Evolutionary conservation across 2,888 invertebrate species (phyloP), one percentile per base, ranked within the genome.

Genomic region (Blastobasis adustella): DNA sequence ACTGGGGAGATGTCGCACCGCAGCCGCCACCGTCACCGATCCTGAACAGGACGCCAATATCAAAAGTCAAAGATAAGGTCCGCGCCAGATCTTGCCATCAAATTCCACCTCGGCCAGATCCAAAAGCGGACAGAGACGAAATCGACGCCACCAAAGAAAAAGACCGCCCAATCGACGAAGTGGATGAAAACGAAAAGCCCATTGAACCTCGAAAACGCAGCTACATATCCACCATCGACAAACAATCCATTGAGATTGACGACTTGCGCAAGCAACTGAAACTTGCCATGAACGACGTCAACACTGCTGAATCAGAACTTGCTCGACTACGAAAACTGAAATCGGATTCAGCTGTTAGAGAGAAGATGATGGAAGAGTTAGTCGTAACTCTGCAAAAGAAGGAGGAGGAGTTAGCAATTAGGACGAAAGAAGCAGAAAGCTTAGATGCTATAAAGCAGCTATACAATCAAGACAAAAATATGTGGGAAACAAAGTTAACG

Each of bases 351-450:
- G 90, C 91, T 49, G 84, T 92, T 57, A 90, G 93, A 57, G 95
- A 95, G 69, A 91, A 92, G 63, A 91, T 93, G 71, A 92, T 95
- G 85, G 94, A 95, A 60, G 95, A 96, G 63, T 81, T 96, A 58
- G 89, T 96, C 45, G 90, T 90, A 45, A 91, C 92, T n/a, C 82
- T 96, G 53, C 93, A 96, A 69, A 91, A 92, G 65, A 94, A 93
- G 56, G 95, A 96, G 71, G 92, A 93, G 60, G 94, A 95, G 77
- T 77, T 94, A 51, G 92, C 91, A 55, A 86, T 92, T 58, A 89
- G 93, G 69, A 91, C 93, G 39, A 91, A 92, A 68, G 94, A 94
- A 74, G 88, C 92, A 51, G 93, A 94, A 70, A 92, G 90, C 59
- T 73, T 91, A 56, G 91, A 91, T 59, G 83, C 90, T 41, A 85